These are phyloP conservation scores for Lochmaea crataegi DNA, from an alignment of 2,888 invertebrate genomes.

Conservation along the genomic window DNA sequence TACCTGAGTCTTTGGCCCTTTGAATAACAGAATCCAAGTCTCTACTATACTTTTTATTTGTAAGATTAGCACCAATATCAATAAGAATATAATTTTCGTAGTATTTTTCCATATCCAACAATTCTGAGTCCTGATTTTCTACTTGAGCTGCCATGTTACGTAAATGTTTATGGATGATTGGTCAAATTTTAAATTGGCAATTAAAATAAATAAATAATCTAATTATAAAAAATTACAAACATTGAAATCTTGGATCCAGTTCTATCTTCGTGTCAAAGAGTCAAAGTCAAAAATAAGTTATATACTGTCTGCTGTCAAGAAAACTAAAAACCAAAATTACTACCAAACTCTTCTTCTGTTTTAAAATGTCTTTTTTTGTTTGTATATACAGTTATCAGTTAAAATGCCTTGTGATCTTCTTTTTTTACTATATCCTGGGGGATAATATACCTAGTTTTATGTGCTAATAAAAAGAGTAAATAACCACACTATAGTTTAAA, in stretches of 20 bases:
- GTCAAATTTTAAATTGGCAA: slow-evolving; percentile 6
- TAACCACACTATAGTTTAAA: too few species aligned
- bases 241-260: background rate
- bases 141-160: slow-evolving; percentile 46
- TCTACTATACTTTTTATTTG: slow-evolving; percentile 91
- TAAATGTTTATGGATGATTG: slow-evolving; percentile 15
- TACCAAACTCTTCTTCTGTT: background rate
- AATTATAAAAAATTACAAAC: slow-evolving; percentile 22
- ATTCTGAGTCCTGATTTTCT: slow-evolving; percentile 33
- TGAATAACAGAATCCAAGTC: slow-evolving; percentile 93
- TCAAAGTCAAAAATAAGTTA: too few species aligned
- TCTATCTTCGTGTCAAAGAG: slow-evolving; percentile 11
- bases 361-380: background rate
- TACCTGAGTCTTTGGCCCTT: slow-evolving; percentile 92
- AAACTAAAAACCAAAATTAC: background rate
- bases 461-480: too few species aligned
- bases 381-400: too few species aligned
- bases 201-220: slow-evolving; percentile 17
- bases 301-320: background rate
- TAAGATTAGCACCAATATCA: slow-evolving; percentile 92
- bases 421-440: too few species aligned
- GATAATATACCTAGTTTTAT: too few species aligned
- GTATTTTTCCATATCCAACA: slow-evolving; percentile 75
- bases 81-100: slow-evolving; percentile 93
- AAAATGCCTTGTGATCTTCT: too few species aligned